A percentile compares a stretch with the other conserved stretches of the same genome.
Conservation (phyloP, 2,888 invertebrate species). For the Trichacis sp. region DNA sequence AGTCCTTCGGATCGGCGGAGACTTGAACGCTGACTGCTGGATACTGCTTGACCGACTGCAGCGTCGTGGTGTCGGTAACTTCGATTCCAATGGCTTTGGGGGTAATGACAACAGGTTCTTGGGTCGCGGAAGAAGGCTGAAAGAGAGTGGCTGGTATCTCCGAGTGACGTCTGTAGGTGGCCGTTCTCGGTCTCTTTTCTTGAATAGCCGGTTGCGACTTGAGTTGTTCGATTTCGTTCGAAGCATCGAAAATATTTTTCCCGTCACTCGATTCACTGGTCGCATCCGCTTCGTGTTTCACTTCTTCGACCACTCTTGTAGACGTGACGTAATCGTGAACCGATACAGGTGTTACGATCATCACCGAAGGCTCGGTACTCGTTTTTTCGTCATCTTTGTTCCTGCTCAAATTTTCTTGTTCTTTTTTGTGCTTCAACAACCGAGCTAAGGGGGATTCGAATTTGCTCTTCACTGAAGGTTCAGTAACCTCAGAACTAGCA, state of each 20-base stretch:
- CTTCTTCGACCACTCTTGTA: conserved; percentile 6
- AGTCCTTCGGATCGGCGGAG: conserved; percentile 18
- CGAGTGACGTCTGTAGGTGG: conserved; percentile 62
- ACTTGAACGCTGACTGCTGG: conserved; percentile 46
- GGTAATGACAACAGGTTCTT: conserved; percentile 54
- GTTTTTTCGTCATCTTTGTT: background rate
- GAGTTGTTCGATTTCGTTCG: conserved; percentile 30
- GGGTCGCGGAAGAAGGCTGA: conserved; percentile 30
- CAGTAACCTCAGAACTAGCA: background rate
- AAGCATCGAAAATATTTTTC: conserved; percentile 19
- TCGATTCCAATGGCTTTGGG: conserved; percentile 53
- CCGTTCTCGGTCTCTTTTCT: conserved; percentile 60
- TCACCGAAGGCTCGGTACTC: background rate
- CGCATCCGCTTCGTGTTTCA: conserved; percentile 10
- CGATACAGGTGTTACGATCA: conserved; percentile 13
- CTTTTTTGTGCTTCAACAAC: conserved; percentile 23
- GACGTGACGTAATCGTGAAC: conserved; percentile 28
- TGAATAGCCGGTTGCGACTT: conserved; percentile 21
- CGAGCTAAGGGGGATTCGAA: conserved; percentile 34
- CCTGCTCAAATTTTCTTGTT: background rate
- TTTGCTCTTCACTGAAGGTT: conserved; percentile 3
- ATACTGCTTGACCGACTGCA: conserved; percentile 55
- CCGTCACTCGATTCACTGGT: conserved; percentile 13
- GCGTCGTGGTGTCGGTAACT: conserved; percentile 36
- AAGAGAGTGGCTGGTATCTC: conserved; percentile 47